Conservation (phyloP, 2,797 vertebrate species). For the Capromys pilorides region DNA sequence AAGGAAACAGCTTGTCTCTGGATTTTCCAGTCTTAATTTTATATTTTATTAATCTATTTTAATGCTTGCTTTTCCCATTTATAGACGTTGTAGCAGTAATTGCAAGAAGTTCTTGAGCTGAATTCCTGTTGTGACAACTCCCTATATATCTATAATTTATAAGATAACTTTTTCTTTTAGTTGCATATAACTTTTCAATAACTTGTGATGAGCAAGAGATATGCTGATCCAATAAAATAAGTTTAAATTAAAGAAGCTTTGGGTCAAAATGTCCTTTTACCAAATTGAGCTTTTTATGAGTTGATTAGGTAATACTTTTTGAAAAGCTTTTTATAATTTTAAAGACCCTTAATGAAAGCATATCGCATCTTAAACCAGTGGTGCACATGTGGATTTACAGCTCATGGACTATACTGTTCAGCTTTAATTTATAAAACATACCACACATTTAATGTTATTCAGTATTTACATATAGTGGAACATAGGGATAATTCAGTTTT, state of each 20-base stretch:
- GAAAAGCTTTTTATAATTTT: conserved; percentile 81
- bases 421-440: conserved; percentile 91
- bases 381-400: conserved; percentile 94
- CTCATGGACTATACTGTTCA: conserved; percentile 94
- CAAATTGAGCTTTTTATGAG: conserved; percentile 79
- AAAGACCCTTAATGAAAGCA: conserved; percentile 78
- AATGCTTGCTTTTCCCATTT: conserved; percentile 99
- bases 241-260: conserved; percentile 81
- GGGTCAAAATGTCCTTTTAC: conserved; percentile 83
- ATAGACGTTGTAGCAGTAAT: conserved; percentile 96
- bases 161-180: conserved; percentile 85
- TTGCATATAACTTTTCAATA: conserved; percentile 79
- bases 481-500: conserved; percentile 88
- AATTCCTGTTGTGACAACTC: conserved; percentile 97
- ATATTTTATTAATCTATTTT: conserved; percentile 97
- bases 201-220: conserved; percentile 83
- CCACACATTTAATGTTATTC: conserved; percentile 87
- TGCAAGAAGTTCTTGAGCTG: conserved; percentile 99
- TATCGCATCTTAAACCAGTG: conserved; percentile 87
- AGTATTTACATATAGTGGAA: conserved; percentile 87
- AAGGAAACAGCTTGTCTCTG: conserved; percentile 99
- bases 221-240: conserved; percentile 85
- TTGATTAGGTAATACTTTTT: conserved; percentile 78
- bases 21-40: conserved; percentile 98
- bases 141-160: conserved; percentile 87